Conservation (phyloP, 2,888 invertebrate species). For the Eledona agricola region DNA sequence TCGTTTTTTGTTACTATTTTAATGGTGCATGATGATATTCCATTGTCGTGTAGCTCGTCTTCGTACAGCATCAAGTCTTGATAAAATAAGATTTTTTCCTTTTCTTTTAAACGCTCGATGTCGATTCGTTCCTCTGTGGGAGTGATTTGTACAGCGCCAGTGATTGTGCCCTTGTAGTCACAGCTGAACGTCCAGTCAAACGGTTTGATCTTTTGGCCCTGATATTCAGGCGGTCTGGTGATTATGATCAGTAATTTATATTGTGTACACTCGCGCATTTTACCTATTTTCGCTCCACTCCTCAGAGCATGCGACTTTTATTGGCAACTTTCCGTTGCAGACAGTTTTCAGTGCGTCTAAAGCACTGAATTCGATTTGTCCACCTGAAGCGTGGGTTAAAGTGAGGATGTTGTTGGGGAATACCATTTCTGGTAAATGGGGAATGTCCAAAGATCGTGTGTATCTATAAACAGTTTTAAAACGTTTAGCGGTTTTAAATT, state of each 20-base stretch:
- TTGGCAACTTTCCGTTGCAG: constrained; percentile 73
- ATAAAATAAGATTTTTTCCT: constrained; percentile 93
- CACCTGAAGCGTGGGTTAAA: constrained; percentile 75
- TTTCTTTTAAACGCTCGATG: constrained; percentile 84
- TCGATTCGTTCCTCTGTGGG: constrained; percentile 82
- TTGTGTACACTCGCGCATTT: neutral
- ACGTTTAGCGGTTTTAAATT: constrained; percentile 6
- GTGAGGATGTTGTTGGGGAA: constrained; percentile 89
- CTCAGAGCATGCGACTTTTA: constrained; percentile 90
- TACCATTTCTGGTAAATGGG: constrained; percentile 98
- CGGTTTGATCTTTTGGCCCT: constrained; percentile 81
- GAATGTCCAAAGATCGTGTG: constrained; percentile 75
- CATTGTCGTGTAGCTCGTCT: constrained; percentile 98
- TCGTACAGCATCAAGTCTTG: constrained; percentile 94
- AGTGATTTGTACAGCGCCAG: constrained; percentile 68
- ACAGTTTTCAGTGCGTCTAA: constrained; percentile 90
- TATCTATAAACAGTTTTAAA: constrained; percentile 69
- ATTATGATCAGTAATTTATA: constrained; percentile 7
- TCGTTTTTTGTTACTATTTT: constrained; percentile 78
- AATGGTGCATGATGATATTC: constrained; percentile 87
- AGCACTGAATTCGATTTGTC: constrained; percentile 83
- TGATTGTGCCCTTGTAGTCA: constrained; percentile 84
- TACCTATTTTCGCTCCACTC: constrained; percentile 90
- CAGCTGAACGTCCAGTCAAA: constrained; percentile 99
- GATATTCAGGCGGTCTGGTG: constrained; percentile 72